Base-by-base conservation (phyloP, 2,888 invertebrate genomes). In the Xanthorhoe spadicearia region DNA sequence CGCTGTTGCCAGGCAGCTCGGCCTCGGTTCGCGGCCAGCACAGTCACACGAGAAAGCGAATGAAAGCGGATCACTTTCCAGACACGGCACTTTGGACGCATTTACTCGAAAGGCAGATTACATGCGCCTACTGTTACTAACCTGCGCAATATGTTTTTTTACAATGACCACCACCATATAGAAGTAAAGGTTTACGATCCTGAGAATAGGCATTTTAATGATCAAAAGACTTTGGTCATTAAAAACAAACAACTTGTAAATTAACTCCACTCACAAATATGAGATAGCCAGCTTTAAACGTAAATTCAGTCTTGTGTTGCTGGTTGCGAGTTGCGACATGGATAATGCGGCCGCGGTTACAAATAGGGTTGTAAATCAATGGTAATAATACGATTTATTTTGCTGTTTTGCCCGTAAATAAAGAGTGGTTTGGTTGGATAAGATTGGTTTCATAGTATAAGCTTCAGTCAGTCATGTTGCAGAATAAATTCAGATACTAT, bases 31-130 rank as follows among this genome's bases (percentile, higher is more conserved):
- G 70, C 75, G 74, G 74, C 77, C 74, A 66, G 75, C 70, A 73
- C 78, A 76, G 78, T 78, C 79, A 76, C 76, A 78, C 83, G 87
- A 83, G 87, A 87, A 88, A 88, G 87, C 84, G 76, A 84, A 86
- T 80, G 88, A 88, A 88, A 89, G 88, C 85, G 83, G 85, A 83
- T 84, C 83, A 85, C 84, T 88, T 86, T 87, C 86, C 79, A 83
- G 78, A 66, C 70, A 60, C 60, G 70, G 70, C 70, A 72, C 73
- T 77, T 74, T 68, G 60, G 18, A 50, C 59, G 54, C 46, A 55
- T 62, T 66, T 43, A 43, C 55, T 35, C 23, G 10, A 48, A 23
- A 51, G n/a, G 46, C 66, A 48, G 58, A 46, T 53, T 49, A 17
- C 35, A 17, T 15, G 56, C 51, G 50, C 46, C 49, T 53, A 48